Percentiles rank a stretch among this genome's conserved stretches.
These are phyloP conservation scores for Smutsia temminckii DNA, from an alignment of 2,797 vertebrate genomes.

Conservation along the genomic window DNA sequence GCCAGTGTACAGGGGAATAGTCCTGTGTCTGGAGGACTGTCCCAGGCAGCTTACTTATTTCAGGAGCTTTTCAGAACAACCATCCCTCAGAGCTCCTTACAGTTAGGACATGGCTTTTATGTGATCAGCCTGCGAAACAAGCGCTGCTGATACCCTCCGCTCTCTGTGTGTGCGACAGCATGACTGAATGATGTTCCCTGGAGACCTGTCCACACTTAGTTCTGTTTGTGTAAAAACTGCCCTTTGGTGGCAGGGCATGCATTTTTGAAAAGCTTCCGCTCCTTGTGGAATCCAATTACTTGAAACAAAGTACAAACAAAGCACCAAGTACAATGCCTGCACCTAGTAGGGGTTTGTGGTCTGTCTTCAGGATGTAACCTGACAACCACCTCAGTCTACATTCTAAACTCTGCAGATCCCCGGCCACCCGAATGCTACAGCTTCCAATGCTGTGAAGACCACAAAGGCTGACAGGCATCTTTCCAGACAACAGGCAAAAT, in stretches of 20 bases:
- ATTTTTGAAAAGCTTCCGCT: slow-evolving; percentile 49
- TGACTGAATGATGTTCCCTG: background rate
- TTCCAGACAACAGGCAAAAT: slow-evolving; percentile 15
- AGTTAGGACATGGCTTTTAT: background rate
- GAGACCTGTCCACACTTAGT: background rate
- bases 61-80: background rate
- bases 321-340: background rate
- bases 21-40: background rate
- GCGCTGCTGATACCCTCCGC: background rate
- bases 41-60: background rate
- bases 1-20: background rate
- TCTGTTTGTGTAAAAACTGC: slow-evolving; percentile 37
- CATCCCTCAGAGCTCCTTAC: background rate
- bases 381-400: background rate
- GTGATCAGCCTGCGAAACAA: slow-evolving; percentile 43
- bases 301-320: slow-evolving; percentile 6
- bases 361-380: slow-evolving; percentile 8
- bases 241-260: slow-evolving; percentile 48
- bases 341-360: background rate
- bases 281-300: slow-evolving; percentile 35
- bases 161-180: background rate
- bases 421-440: background rate
- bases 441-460: background rate
- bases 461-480: background rate
- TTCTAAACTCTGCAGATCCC: background rate